Conservation (phyloP, 2,888 invertebrate species). For the Athalia rosae region DNA sequence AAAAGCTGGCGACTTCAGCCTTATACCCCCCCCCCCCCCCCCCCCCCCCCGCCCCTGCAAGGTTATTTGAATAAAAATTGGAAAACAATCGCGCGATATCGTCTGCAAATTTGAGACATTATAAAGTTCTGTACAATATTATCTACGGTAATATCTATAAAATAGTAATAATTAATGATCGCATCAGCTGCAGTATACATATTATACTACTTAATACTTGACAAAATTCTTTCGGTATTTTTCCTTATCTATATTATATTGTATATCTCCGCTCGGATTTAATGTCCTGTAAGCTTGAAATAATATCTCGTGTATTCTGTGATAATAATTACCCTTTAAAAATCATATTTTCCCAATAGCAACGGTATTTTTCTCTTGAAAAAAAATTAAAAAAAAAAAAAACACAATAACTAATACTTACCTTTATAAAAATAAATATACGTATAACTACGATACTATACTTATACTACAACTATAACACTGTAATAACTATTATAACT, state of each 20-base stretch:
- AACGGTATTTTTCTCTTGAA: conserved; percentile 67
- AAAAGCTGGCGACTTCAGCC: conserved; percentile 36
- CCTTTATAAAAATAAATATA: conserved; percentile 43
- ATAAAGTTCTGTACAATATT: neutral
- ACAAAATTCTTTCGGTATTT: conserved; percentile 21
- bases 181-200: neutral
- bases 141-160: neutral
- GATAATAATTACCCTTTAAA: conserved; percentile 68
- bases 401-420: conserved; percentile 33
- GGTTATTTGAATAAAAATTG: neutral
- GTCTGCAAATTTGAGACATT: conserved; percentile 13
- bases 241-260: conserved; percentile 17
- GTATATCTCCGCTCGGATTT: conserved; percentile 64
- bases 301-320: conserved; percentile 71
- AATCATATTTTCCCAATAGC: conserved; percentile 59
- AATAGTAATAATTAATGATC: neutral
- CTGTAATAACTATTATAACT: neutral
- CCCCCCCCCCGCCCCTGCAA: neutral
- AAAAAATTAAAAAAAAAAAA: conserved; percentile 47
- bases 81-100: conserved; percentile 2
- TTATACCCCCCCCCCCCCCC: neutral
- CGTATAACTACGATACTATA: conserved; percentile 25
- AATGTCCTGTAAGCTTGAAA: conserved; percentile 70
- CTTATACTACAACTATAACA: neutral
- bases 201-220: conserved; percentile 17